Evolutionary conservation across 2,888 invertebrate genomes (phyloP).

Genomic region (Vesta saturnalis): DNA sequence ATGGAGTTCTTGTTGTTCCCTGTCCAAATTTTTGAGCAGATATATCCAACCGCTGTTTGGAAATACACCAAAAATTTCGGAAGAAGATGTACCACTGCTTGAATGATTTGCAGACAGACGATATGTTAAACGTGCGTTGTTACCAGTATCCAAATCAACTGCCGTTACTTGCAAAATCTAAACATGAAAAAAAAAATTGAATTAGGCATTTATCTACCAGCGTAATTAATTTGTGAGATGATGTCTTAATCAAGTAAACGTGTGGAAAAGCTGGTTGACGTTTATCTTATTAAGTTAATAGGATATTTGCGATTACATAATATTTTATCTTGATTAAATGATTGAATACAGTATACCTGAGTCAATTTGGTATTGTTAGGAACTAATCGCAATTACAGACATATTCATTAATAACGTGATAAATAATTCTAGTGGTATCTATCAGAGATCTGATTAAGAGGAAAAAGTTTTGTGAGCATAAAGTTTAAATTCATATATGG

Average conservation of each 20-base stretch:
- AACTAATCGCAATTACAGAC: background rate
- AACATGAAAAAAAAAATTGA: conserved; percentile 42
- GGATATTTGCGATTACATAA: too few relatives aligned
- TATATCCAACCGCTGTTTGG: conserved; percentile 90
- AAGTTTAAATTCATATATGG: conserved; percentile 7
- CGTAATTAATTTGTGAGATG: too few relatives aligned
- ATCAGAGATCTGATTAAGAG: background rate
- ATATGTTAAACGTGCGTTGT: conserved; percentile 93
- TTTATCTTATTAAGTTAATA: too few relatives aligned
- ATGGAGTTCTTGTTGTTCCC: conserved; percentile 82
- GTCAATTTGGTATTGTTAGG: background rate
- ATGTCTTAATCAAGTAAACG: too few relatives aligned
- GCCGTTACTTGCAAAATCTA: conserved; percentile 90
- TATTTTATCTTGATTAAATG: too few relatives aligned
- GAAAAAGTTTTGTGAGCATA: background rate
- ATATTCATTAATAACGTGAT: background rate
- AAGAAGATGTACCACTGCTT: conserved; percentile 56
- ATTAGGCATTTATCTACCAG: background rate
- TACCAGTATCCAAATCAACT: conserved; percentile 92
- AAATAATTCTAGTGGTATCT: background rate
- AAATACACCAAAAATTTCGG: conserved; percentile 82
- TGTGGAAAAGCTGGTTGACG: too few relatives aligned
- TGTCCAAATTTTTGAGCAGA: conserved; percentile 79
- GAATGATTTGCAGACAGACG: conserved; percentile 68
- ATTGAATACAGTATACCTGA: background rate